Evolutionary conservation across 2,797 vertebrate genomes (phyloP).

Genomic region (Cynodonichthys magdalenae): DNA sequence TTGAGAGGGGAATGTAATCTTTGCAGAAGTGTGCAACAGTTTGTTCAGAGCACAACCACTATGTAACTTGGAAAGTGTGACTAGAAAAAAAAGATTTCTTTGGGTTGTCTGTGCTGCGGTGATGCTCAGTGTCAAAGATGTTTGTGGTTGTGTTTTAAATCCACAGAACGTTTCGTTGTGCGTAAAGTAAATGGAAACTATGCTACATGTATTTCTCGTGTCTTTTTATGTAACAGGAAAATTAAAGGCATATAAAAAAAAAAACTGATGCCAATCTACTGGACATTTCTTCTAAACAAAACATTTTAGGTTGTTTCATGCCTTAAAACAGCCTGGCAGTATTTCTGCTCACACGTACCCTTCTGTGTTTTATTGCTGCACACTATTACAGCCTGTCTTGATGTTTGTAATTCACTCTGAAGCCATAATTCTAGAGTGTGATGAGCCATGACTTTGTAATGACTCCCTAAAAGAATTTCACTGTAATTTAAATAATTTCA

Average conservation of each 20-base stretch:
- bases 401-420: conserved; percentile 43
- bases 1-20: not conserved
- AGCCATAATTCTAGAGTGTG: conserved; percentile 36
- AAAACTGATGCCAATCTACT: too few species aligned
- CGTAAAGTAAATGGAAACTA: rapidly evolving
- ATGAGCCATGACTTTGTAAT: conserved; percentile 2
- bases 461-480: conserved; percentile 11
- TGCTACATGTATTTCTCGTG: not conserved
- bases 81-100: not conserved
- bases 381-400: conserved; percentile 18
- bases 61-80: not conserved
- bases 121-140: conserved; percentile 4
- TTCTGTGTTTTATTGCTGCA: conserved; percentile 18
- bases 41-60: not conserved
- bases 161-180: conserved; percentile 3
- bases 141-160: not conserved
- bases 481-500: conserved; percentile 64
- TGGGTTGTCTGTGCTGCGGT: not conserved
- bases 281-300: conserved; percentile 26
- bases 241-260: conserved; percentile 8
- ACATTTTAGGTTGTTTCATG: conserved; percentile 37
- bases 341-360: conserved; percentile 21
- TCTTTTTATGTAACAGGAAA: not conserved
- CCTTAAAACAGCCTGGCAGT: conserved; percentile 5
- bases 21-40: not conserved